Base-by-base conservation (phyloP, 2,113 vertebrate genomes). In the Carassius carassius region DNA sequence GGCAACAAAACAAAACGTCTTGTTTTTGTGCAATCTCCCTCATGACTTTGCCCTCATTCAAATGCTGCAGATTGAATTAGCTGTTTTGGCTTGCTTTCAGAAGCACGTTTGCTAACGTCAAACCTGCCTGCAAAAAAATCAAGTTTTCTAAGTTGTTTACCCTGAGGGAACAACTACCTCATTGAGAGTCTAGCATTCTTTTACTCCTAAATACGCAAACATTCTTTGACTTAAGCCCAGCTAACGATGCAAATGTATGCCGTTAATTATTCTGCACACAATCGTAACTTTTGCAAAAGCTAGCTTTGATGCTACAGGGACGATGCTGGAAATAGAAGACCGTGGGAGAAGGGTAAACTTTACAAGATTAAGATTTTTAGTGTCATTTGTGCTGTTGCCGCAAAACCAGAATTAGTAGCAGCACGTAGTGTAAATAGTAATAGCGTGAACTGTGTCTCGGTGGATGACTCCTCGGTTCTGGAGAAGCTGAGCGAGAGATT, bases 161-260 rank as follows among this genome's bases (percentile, higher is more conserved):
- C 37, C 78, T n/a, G 4, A 80, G 78, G 78, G 32, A 75, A 25
- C 56, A 60, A 60, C 21, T 10, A 80, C 63, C 75, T 90, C 74
- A 83, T 51, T 41, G 72, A 80, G 76, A 80, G 49, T 67, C 60
- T 3, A 58, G 41, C 58, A 25, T 78, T 88, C 87, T 86, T 88
- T 8, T 86, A 86, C 70, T 84, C 79, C 86, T 90, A 78, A 74
- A 75, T 85, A 88, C 82, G 86, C 87, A 92, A 91, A 91, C 88
- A 89, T 82, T 90, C 89, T 91, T 93, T 87, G 87, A 92, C 88
- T 93, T 91, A 91, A 92, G 91, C 86, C 89, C 69, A 35, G 88
- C 56, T 91, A 94, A 94, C 90, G 88, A 93, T 93, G 91, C 89
- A 93, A 93, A 94, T 94, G 83, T 90, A 93, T 92, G 90, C 90